Evolutionary conservation across 2,113 vertebrate species (phyloP), one percentile per base, ranked within the genome.

Genomic region (Cheirogaleus medius): DNA sequence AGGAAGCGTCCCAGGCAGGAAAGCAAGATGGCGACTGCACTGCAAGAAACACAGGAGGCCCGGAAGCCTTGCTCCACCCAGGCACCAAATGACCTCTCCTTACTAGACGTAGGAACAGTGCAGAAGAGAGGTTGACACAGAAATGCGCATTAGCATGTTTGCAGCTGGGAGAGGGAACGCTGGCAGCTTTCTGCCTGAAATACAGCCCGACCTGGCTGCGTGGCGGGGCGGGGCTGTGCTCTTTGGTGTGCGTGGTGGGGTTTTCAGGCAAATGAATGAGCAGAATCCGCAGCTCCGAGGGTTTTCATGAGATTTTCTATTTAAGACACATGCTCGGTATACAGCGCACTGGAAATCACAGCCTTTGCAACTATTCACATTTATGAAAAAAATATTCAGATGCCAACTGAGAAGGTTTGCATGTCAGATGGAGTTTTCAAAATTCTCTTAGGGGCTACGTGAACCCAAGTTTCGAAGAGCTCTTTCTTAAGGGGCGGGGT

Each of bases 241-340:
- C 0, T 18, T 29, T 2, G 10, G n/a, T 44, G n/a, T 58, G 29
- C 6, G 0, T 0, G 81, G 49, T 21, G 82, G 54, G 13, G 18
- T 11, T 76, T 66, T 47, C 18, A 20, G 23, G 39, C 63, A 52
- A 39, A 49, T 1, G 9, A 32, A 25, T 11, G 49, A 68, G n/a
- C 25, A 4, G 49, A 29, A 44, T 42, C 25, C 18, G 1, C 12
- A 56, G 39, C 54, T 71, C 68, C 18, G 1, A 54, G 27, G 34
- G 17, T 42, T 25, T 29, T 21, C 27, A 23, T 37, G 44, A 29
- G 73, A 12, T 49, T 54, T 76, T 49, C 23, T 49, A 29, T 69
- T 54, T 60, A 29, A 76, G 88, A 90, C 73, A 44, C 56, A 3
- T 14, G 49, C 21, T 63, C 5, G 0, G 56, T 17, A 14, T 9